These are phyloP conservation scores for Argentina silus DNA, from an alignment of 2,797 vertebrate species.

Conservation along the genomic window DNA sequence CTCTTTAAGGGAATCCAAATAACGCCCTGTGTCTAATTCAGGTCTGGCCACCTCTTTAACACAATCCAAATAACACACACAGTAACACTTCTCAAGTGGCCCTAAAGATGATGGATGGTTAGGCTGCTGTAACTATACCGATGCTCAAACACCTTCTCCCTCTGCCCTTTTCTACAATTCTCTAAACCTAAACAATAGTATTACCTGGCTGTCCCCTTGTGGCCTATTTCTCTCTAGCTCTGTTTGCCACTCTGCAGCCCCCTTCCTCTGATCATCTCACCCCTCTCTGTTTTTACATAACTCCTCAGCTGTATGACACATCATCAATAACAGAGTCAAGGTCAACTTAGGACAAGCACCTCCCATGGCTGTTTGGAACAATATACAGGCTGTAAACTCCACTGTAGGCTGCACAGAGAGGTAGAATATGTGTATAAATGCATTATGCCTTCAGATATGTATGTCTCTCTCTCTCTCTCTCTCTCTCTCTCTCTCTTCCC, in stretches of 20 bases:
- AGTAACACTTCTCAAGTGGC: neutral
- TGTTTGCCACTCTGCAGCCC: neutral
- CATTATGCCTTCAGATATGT: constrained; percentile 30
- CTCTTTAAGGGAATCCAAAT: constrained; percentile 5
- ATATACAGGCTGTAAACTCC: constrained; percentile 5
- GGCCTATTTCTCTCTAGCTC: neutral
- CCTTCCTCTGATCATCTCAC: neutral
- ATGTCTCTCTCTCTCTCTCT: constrained; percentile 2
- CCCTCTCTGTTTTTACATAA: constrained; percentile 10
- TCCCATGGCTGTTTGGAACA: constrained; percentile 40
- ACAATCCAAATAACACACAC: constrained; percentile 4
- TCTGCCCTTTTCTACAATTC: neutral
- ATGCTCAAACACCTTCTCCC: neutral
- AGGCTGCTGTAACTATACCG: neutral
- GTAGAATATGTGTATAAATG: constrained; percentile 27
- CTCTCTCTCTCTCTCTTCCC: constrained; percentile 39
- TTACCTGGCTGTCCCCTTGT: neutral
- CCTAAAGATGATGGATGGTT: constrained; percentile 5
- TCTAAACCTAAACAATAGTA: neutral
- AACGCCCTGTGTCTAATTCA: neutral
- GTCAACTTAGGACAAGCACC: constrained; percentile 49
- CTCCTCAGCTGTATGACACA: constrained; percentile 14
- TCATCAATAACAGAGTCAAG: constrained; percentile 49
- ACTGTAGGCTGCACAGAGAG: constrained; percentile 12
- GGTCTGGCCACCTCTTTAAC: constrained; percentile 1